A percentile compares a stretch with the other conserved stretches of the same genome.
phyloP scores from a whole-genome alignment of 2,113 vertebrate species.

The Pandion haliaetus region DNA sequence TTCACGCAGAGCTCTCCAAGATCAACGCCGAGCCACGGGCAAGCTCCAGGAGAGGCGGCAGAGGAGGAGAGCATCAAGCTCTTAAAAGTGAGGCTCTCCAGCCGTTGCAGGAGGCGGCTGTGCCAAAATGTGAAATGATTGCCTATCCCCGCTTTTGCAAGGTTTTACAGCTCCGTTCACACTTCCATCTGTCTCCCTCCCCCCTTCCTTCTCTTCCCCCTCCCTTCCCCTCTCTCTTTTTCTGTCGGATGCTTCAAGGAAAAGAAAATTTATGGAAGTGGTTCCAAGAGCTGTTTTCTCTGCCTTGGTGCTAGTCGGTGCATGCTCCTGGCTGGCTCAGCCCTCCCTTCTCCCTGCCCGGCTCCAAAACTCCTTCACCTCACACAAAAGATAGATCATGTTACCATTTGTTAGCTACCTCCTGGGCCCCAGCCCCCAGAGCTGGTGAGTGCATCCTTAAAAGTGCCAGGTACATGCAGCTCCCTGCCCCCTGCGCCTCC shows the following conservation, averaged over 20 bases:
- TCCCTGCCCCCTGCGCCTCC: neutral
- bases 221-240: neutral
- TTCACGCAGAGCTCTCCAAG: neutral
- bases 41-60: neutral
- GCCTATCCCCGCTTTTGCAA: neutral
- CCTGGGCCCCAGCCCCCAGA: neutral
- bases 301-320: conserved; percentile 49
- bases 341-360: neutral
- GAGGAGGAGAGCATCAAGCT: neutral
- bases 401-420: neutral
- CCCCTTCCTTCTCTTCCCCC: neutral
- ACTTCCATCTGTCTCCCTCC: neutral
- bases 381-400: conserved; percentile 17
- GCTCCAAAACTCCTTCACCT: conserved; percentile 17
- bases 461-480: conserved; percentile 33
- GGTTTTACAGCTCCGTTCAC: neutral
- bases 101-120: neutral
- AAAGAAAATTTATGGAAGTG: conserved; percentile 59
- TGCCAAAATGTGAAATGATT: neutral
- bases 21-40: neutral
- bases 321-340: conserved; percentile 30
- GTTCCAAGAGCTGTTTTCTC: conserved; percentile 59
- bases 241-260: conserved; percentile 37
- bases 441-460: neutral
- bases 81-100: neutral